These are phyloP conservation scores for Dromiciops gliroides DNA, from an alignment of 2,113 vertebrate species.

Conservation along the genomic window DNA sequence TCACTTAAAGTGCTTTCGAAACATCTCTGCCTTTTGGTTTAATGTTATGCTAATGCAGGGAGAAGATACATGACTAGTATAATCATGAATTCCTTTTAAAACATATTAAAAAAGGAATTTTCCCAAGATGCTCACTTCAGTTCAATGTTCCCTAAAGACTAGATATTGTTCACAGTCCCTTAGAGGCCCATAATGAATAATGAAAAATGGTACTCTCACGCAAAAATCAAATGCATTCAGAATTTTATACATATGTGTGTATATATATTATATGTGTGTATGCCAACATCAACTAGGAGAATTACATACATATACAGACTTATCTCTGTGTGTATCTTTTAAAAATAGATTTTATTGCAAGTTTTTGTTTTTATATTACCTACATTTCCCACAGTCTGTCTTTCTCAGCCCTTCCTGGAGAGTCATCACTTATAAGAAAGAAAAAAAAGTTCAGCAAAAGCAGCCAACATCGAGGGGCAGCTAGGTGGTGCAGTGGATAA, in stretches of 20 bases:
- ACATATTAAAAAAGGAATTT: constrained; percentile 76
- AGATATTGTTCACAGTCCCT: constrained; percentile 80
- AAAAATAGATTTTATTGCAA: background rate
- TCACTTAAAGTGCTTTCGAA: background rate
- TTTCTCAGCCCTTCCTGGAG: background rate
- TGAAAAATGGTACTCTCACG: constrained; percentile 77
- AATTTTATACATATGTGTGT: constrained; percentile 58
- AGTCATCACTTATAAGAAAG: background rate
- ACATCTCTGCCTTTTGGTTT: constrained; percentile 26
- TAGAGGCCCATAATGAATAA: constrained; percentile 69
- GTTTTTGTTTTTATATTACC: background rate
- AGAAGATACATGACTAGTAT: constrained; percentile 56
- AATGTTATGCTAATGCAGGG: constrained; percentile 46
- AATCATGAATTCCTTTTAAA: constrained; percentile 78
- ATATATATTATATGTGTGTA: background rate
- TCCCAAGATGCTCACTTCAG: constrained; percentile 77
- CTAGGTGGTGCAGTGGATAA: too few relatives aligned
- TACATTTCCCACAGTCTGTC: background rate
- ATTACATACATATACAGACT: background rate
- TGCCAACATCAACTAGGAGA: background rate
- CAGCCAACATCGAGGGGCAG: too few relatives aligned
- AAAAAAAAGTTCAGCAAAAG: background rate
- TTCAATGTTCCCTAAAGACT: constrained; percentile 81
- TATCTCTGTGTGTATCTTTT: background rate
- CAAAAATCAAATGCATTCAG: constrained; percentile 75